phyloP scores from a whole-genome alignment of 1,140 invertebrate species.

The Zaprionus davidi region DNA sequence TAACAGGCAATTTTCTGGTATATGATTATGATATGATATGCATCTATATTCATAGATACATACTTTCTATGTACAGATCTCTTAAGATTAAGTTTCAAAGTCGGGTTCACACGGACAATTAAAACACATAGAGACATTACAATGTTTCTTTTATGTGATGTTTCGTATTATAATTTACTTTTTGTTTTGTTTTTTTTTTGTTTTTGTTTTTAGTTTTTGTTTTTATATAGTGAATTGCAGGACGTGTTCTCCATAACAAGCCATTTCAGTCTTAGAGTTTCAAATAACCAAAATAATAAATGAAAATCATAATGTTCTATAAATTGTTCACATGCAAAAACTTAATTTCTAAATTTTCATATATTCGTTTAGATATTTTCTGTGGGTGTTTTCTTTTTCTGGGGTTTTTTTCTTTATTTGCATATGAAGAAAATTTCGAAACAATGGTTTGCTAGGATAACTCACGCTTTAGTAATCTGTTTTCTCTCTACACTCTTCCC shows the following conservation, averaged over 20 bases:
- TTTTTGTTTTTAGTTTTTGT: constrained; percentile 28
- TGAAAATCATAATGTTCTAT: constrained; percentile 44
- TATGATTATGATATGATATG: constrained; percentile 40
- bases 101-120: constrained; percentile 60
- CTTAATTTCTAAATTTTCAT: constrained; percentile 60
- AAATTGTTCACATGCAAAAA: constrained; percentile 45
- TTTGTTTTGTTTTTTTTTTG: constrained; percentile 24
- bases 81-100: constrained; percentile 67
- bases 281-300: constrained; percentile 75
- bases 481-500: constrained; percentile 26
- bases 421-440: constrained; percentile 70
- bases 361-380: constrained; percentile 39
- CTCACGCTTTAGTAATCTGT: constrained; percentile 56
- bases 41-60: constrained; percentile 18
- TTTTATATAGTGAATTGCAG: constrained; percentile 62
- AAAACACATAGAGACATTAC: constrained; percentile 51
- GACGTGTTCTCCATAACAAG: constrained; percentile 78
- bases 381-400: constrained; percentile 32
- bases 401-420: constrained; percentile 59
- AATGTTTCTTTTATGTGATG: constrained; percentile 56
- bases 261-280: constrained; percentile 84
- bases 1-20: constrained; percentile 81
- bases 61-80: constrained; percentile 64
- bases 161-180: constrained; percentile 28
- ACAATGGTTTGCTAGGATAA: constrained; percentile 78